phyloP scores from a whole-genome alignment of 2,797 vertebrate genomes.

The Morelia viridis region DNA sequence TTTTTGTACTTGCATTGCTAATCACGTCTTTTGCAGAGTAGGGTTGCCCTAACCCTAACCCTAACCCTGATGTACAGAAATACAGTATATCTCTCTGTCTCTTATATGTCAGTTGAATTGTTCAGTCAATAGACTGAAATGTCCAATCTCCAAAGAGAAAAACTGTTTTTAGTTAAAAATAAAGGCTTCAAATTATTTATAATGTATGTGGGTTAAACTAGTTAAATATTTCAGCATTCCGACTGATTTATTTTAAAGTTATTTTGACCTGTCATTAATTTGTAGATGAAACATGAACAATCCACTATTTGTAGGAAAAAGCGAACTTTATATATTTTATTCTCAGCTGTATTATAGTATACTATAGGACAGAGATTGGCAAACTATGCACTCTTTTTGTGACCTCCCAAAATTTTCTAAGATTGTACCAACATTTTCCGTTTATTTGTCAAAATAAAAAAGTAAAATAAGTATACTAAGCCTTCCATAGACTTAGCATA shows the following conservation, averaged over 20 bases:
- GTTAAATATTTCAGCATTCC: constrained; percentile 14
- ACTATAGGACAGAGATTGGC: background rate
- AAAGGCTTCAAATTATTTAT: constrained; percentile 46
- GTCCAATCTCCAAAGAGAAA: constrained; percentile 25
- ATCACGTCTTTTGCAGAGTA: background rate
- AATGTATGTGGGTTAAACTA: constrained; percentile 1
- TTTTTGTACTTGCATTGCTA: background rate
- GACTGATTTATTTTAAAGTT: constrained; percentile 32
- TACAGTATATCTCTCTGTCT: background rate
- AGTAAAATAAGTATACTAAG: background rate
- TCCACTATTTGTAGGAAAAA: background rate
- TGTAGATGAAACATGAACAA: constrained; percentile 19
- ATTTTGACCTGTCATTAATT: background rate
- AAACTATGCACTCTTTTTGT: background rate
- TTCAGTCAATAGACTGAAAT: constrained; percentile 35
- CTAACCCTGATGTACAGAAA: background rate
- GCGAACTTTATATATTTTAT: background rate
- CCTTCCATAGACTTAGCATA: background rate
- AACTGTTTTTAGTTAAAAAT: constrained; percentile 46
- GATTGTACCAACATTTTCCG: background rate
- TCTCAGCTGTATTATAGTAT: background rate
- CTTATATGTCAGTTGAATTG: constrained; percentile 13
- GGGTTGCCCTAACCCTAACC: too few relatives aligned
- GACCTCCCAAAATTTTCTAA: background rate
- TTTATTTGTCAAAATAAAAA: background rate